These are phyloP conservation scores for Cotesia chilonis DNA, from an alignment of 1,140 invertebrate genomes.

Conservation along the genomic window DNA sequence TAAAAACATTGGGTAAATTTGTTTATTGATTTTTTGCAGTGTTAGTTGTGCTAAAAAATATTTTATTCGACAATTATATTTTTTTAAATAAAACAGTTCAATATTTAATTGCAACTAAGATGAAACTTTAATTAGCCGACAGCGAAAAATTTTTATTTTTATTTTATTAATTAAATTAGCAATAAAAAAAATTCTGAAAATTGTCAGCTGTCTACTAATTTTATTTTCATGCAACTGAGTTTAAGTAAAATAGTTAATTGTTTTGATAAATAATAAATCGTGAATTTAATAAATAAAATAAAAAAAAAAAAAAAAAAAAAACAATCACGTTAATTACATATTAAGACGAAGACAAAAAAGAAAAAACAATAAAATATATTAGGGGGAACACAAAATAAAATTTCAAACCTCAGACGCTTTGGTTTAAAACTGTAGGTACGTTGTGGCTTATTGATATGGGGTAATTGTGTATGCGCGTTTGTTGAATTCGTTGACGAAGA, in stretches of 20 bases:
- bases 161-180: neutral
- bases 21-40: no score
- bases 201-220: no score
- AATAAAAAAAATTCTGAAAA: no score
- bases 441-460: conserved; percentile 57
- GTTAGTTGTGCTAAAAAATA: no score
- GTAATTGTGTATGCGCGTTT: conserved; percentile 49
- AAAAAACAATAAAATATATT: conserved; percentile 18
- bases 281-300: neutral
- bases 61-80: no score
- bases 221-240: neutral
- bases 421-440: conserved; percentile 64
- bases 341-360: neutral
- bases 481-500: conserved; percentile 36
- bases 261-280: neutral
- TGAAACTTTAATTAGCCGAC: no score
- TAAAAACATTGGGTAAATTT: no score
- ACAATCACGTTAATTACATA: conserved; percentile 7
- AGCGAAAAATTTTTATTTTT: neutral
- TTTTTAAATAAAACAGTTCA: neutral
- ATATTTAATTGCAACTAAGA: neutral
- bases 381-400: conserved; percentile 39
- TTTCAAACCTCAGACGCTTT: conserved; percentile 63
- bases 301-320: neutral
- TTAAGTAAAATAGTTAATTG: conserved; percentile 4